Percentiles rank a stretch among this genome's conserved stretches.
Conservation (phyloP, 2,888 invertebrate species). For the Campopleginae sp. region DNA sequence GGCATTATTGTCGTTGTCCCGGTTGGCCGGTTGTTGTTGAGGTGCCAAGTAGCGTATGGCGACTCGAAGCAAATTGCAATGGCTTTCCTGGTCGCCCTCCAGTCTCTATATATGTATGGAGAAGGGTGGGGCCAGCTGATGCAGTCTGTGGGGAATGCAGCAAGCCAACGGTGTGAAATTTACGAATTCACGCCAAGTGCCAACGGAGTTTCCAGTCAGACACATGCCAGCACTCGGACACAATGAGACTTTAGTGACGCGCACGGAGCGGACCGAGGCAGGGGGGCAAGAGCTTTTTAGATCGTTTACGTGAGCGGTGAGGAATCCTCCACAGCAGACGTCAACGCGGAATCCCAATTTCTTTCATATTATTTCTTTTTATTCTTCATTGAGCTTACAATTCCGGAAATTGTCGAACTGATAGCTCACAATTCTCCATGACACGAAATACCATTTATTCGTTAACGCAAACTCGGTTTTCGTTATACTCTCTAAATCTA, state of each 20-base stretch:
- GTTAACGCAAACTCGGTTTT: not conserved
- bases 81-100: not conserved
- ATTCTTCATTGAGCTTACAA: not conserved
- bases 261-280: not conserved
- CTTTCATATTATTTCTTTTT: not conserved
- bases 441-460: not conserved
- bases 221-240: slow-evolving; percentile 11
- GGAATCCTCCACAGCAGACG: slow-evolving; percentile 17
- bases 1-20: slow-evolving; percentile 36
- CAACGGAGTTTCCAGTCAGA: slow-evolving; percentile 50
- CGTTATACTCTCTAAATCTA: not conserved
- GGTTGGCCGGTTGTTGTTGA: slow-evolving; percentile 65
- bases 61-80: slow-evolving; percentile 72
- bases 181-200: slow-evolving; percentile 71
- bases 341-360: slow-evolving; percentile 15
- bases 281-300: not conserved
- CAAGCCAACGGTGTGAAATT: slow-evolving; percentile 60
- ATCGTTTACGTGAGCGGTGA: slow-evolving; percentile 21
- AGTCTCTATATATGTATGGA: not conserved
- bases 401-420: not conserved
- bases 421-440: not conserved
- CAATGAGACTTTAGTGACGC: slow-evolving; percentile 42
- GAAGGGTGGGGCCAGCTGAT: slow-evolving; percentile 57
- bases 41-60: slow-evolving; percentile 72
- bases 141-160: slow-evolving; percentile 13